A percentile compares a stretch with the other conserved stretches of the same genome.
phyloP scores from a whole-genome alignment of 1,140 invertebrate genomes.

The Chlorops oryzae region DNA sequence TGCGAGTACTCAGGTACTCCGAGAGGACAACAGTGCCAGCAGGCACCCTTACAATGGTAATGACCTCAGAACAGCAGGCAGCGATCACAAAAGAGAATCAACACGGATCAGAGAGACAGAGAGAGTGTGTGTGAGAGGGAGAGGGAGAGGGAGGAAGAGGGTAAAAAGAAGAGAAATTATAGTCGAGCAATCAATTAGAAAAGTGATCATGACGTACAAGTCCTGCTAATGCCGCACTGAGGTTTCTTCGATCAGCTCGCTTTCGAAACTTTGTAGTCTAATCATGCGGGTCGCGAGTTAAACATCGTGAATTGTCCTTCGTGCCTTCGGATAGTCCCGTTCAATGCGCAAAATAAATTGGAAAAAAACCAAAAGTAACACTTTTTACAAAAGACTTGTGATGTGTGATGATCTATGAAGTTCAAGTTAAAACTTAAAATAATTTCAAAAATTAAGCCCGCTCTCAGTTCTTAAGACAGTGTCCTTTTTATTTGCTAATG shows the following conservation, averaged over 20 bases:
- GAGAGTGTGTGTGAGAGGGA: conserved; percentile 11
- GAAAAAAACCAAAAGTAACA: no score
- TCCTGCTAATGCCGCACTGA: background rate
- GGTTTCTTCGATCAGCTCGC: conserved; percentile 35
- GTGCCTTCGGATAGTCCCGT: no score
- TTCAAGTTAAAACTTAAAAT: no score
- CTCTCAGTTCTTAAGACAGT: no score
- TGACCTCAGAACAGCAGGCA: background rate
- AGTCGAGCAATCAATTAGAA: background rate
- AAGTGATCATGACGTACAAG: background rate
- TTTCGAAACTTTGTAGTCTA: conserved; percentile 31
- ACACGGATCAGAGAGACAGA: background rate
- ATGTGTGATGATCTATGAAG: no score
- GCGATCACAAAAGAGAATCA: background rate
- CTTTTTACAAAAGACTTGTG: no score
- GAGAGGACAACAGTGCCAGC: no score
- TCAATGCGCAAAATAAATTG: no score
- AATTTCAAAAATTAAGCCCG: conserved; percentile 5
- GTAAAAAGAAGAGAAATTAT: background rate
- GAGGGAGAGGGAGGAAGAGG: conserved; percentile 15
- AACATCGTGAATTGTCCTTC: no score
- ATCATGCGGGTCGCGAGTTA: conserved; percentile 23
- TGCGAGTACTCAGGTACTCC: no score
- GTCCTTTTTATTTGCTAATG: no score
- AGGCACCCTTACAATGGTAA: background rate